A percentile compares a stretch with the other conserved stretches of the same genome.
Evolutionary conservation across 2,113 vertebrate species (phyloP).

Genomic region (Hippocampus abdominalis): DNA sequence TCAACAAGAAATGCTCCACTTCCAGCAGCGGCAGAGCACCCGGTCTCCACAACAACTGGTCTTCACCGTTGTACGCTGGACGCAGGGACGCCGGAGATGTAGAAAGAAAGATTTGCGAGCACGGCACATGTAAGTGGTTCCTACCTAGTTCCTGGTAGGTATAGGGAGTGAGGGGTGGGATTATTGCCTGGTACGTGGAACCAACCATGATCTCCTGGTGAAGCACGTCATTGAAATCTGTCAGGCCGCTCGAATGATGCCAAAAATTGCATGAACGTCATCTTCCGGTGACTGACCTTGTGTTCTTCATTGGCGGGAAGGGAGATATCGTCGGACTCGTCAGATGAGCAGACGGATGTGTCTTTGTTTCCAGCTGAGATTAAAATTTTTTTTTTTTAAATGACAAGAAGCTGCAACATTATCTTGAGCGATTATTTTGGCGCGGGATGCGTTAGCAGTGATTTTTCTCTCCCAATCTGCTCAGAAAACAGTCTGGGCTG

Average conservation of each 20-base stretch:
- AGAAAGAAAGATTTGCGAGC: background rate
- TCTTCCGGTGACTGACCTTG: constrained; percentile 73
- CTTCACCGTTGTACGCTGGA: constrained; percentile 82
- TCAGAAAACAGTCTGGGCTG: no score
- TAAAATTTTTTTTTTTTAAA: no score
- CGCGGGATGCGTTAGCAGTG: no score
- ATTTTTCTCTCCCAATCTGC: no score
- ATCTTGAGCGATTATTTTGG: no score
- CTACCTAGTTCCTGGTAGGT: constrained; percentile 80
- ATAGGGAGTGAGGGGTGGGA: constrained; percentile 75
- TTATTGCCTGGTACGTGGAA: constrained; percentile 86
- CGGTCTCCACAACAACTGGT: constrained; percentile 92
- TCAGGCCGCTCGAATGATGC: background rate
- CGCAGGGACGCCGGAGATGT: background rate
- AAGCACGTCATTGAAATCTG: constrained; percentile 16
- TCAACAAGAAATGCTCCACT: constrained; percentile 85
- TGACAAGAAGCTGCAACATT: no score
- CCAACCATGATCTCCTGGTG: constrained; percentile 92
- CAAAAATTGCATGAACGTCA: background rate
- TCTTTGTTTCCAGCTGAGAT: constrained; percentile 73
- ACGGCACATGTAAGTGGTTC: background rate
- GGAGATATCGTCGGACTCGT: constrained; percentile 80
- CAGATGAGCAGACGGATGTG: constrained; percentile 74
- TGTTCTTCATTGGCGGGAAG: constrained; percentile 84
- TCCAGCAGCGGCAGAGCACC: constrained; percentile 77